Percentiles rank a stretch among this genome's conserved stretches.
Evolutionary conservation across 2,888 invertebrate species (phyloP).

Genomic region (Stenodema calcarata): DNA sequence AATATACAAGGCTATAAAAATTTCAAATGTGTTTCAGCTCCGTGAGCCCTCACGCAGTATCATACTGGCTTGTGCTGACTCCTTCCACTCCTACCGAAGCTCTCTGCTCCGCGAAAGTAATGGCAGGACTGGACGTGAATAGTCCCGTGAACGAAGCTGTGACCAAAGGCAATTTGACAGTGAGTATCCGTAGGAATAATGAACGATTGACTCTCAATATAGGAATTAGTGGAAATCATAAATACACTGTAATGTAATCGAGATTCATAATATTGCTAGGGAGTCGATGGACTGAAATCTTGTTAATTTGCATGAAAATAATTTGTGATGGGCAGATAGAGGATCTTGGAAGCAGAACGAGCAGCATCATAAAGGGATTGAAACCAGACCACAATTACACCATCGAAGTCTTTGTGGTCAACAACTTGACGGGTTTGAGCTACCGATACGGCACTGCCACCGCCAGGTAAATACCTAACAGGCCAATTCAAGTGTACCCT

Average conservation of each 20-base stretch:
- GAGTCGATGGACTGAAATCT: no score
- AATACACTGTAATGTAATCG: no score
- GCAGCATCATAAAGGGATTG: slow-evolving; percentile 61
- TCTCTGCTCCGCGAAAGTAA: slow-evolving; percentile 64
- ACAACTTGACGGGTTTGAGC: slow-evolving; percentile 64
- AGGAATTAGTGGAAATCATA: no score
- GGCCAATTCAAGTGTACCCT: no score
- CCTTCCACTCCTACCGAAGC: slow-evolving; percentile 62
- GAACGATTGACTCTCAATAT: no score
- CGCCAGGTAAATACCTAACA: background rate
- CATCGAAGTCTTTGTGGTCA: slow-evolving; percentile 66
- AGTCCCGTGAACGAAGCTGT: background rate
- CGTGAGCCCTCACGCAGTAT: slow-evolving; percentile 64
- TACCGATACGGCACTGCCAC: slow-evolving; percentile 63
- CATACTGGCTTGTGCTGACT: slow-evolving; percentile 66
- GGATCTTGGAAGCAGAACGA: slow-evolving; percentile 38
- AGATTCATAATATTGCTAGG: no score
- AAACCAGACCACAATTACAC: slow-evolving; percentile 64
- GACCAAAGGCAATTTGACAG: slow-evolving; percentile 1
- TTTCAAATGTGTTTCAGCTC: slow-evolving; percentile 60
- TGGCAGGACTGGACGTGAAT: background rate
- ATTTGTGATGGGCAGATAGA: slow-evolving; percentile 42
- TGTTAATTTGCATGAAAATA: no score
- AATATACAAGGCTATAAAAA: no score
- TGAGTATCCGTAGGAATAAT: no score